Evolutionary conservation across 2,113 vertebrate species (phyloP).

Genomic region (Barnardius zonarius): DNA sequence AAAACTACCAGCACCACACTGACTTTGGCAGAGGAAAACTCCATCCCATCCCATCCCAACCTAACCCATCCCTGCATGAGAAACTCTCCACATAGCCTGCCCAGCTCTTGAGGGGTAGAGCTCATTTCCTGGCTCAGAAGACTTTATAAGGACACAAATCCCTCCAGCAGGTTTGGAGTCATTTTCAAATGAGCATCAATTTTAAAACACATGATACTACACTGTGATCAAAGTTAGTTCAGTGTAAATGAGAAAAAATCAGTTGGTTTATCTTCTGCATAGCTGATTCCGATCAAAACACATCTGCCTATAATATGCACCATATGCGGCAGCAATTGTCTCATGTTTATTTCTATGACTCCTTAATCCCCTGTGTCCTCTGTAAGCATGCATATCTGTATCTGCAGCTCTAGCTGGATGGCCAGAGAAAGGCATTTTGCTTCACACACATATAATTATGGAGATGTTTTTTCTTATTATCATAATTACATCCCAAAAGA

Average conservation of each 20-base stretch:
- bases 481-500: neutral
- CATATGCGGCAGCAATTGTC: slow-evolving; percentile 11
- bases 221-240: neutral
- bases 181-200: neutral
- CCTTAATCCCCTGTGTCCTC: neutral
- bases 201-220: neutral
- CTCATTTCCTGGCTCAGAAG: neutral
- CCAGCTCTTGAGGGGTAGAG: rapidly evolving
- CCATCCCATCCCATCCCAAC: neutral
- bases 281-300: slow-evolving; percentile 1
- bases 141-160: neutral
- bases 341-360: neutral
- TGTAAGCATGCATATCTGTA: neutral
- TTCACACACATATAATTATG: neutral
- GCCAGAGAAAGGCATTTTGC: neutral
- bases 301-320: neutral
- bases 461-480: neutral
- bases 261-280: neutral
- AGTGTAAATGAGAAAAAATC: slow-evolving; percentile 2
- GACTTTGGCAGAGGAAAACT: neutral
- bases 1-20: rapidly evolving
- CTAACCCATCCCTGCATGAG: neutral
- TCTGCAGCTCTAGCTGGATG: neutral
- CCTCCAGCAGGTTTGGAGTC: neutral
- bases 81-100: neutral